These are phyloP conservation scores for Rhizomys pruinosus DNA, from an alignment of 2,113 vertebrate genomes.

Conservation along the genomic window DNA sequence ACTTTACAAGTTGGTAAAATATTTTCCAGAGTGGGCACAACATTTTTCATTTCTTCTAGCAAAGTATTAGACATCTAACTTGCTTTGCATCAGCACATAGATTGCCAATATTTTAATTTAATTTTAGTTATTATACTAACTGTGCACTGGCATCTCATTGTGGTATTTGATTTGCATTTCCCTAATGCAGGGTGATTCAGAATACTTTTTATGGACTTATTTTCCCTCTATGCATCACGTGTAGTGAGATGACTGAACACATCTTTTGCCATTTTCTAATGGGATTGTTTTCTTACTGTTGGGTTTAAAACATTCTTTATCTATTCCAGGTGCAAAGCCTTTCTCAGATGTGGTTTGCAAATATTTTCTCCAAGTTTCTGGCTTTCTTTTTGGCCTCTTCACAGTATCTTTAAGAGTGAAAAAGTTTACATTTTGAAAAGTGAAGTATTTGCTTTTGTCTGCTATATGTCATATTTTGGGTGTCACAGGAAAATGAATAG, in stretches of 20 bases:
- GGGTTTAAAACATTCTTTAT: background rate
- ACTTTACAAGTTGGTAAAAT: slow-evolving; percentile 10
- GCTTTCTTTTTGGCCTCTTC: background rate
- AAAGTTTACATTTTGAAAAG: background rate
- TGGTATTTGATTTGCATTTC: slow-evolving; percentile 35
- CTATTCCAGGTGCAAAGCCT: too few species aligned
- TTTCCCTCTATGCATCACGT: background rate
- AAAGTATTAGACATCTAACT: background rate
- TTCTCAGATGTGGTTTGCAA: background rate
- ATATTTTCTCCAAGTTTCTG: background rate
- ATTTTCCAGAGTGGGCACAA: slow-evolving; percentile 4
- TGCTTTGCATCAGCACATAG: slow-evolving; percentile 9
- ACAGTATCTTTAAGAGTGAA: background rate
- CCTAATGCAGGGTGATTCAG: background rate
- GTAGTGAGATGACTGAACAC: background rate
- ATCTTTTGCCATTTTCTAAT: background rate
- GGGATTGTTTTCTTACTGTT: background rate
- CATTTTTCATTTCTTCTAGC: background rate
- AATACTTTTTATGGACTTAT: background rate
- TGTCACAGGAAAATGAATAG: background rate
- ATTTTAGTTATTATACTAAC: slow-evolving; percentile 31
- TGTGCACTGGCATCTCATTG: background rate
- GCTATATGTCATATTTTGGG: background rate
- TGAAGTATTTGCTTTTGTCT: background rate
- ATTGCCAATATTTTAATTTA: slow-evolving; percentile 6